Percentiles rank a stretch among this genome's conserved stretches.
Evolutionary conservation across 2,888 invertebrate genomes (phyloP).

Genomic region (Polydrusus pterygomalis): DNA sequence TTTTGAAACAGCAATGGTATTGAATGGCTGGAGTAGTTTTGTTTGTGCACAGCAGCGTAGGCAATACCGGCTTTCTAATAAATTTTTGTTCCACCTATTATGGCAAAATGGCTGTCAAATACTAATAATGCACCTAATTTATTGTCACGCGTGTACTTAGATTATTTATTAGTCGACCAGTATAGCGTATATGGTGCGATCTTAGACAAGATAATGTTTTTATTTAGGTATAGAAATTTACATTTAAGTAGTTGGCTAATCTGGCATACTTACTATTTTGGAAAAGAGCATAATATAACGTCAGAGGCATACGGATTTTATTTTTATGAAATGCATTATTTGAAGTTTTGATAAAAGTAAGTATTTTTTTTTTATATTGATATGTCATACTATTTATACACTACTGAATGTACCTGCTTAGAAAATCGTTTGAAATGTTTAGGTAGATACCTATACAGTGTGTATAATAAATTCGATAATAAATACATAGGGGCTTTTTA

Average conservation of each 20-base stretch:
- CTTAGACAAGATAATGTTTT: constrained; percentile 38
- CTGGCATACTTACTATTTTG: background rate
- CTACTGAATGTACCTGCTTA: no score
- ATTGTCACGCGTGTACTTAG: constrained; percentile 28
- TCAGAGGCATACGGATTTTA: no score
- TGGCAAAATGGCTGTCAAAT: constrained; percentile 52
- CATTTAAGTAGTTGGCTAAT: constrained; percentile 11
- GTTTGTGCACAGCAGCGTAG: constrained; percentile 21
- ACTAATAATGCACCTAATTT: constrained; percentile 53
- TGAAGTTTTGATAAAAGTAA: no score
- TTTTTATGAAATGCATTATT: no score
- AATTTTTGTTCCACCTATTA: constrained; percentile 48
- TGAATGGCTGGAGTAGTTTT: constrained; percentile 15
- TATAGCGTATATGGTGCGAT: constrained; percentile 47
- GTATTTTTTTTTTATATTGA: no score
- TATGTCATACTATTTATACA: no score
- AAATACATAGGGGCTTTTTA: no score
- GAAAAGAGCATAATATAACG: no score
- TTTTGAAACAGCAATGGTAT: constrained; percentile 11
- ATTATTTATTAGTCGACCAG: constrained; percentile 39
- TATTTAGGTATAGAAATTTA: constrained; percentile 36
- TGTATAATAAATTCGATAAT: no score
- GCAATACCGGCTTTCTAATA: constrained; percentile 43
- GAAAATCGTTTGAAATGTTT: no score
- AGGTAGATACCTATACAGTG: no score